Evolutionary conservation across 2,113 vertebrate genomes (phyloP).

Genomic region (Spheniscus mendiculus): DNA sequence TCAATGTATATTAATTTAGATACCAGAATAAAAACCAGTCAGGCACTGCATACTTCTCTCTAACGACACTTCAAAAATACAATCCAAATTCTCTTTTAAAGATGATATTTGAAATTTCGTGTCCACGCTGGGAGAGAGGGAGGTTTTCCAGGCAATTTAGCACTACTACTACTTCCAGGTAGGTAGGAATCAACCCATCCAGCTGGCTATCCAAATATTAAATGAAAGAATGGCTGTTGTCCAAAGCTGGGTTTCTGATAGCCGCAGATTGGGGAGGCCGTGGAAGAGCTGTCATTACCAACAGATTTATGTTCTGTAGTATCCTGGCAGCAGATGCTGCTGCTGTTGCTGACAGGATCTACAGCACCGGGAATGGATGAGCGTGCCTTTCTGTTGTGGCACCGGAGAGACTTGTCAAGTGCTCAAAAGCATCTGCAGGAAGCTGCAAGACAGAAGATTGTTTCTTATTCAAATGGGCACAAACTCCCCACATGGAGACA

Average conservation of each 20-base stretch:
- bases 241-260: background rate
- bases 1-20: background rate
- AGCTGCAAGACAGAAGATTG: background rate
- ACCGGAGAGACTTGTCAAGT: background rate
- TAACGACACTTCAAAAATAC: background rate
- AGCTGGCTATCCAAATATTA: background rate
- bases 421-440: constrained; percentile 21
- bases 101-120: background rate
- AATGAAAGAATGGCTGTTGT: background rate
- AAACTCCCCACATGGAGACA: background rate
- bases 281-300: background rate
- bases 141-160: background rate
- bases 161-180: background rate
- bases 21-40: background rate
- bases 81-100: background rate
- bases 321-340: constrained; percentile 12
- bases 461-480: background rate
- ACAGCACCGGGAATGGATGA: background rate
- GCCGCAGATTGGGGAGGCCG: background rate
- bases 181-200: background rate
- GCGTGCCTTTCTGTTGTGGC: background rate
- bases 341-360: background rate
- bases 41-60: background rate
- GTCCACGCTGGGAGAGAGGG: background rate
- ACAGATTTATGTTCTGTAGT: background rate